These are phyloP conservation scores for Anguilla japonica DNA, from an alignment of 2,113 vertebrate genomes.

Conservation along the genomic window DNA sequence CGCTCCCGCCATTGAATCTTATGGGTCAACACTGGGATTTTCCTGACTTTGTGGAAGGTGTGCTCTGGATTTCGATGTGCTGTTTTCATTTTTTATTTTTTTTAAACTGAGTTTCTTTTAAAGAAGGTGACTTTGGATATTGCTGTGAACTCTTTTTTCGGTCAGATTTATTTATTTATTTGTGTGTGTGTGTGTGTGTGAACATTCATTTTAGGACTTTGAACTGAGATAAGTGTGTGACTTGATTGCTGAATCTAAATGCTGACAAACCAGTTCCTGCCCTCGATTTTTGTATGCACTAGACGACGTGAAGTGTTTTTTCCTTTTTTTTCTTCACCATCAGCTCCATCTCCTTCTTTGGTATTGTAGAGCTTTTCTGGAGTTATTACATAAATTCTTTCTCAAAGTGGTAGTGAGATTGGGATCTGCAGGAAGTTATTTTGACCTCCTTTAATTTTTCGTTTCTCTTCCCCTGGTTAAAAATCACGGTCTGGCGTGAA, in stretches of 20 bases:
- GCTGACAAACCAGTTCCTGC: neutral
- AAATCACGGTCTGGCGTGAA: neutral
- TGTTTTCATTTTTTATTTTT: neutral
- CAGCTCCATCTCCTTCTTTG: neutral
- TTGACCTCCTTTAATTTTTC: constrained; percentile 15
- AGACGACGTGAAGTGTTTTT: neutral
- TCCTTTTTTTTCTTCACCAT: neutral
- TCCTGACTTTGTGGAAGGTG: neutral
- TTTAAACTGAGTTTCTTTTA: neutral
- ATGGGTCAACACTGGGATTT: neutral
- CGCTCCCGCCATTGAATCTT: constrained; percentile 36
- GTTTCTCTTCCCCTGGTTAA: neutral
- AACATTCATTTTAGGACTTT: constrained; percentile 14
- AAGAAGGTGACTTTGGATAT: neutral
- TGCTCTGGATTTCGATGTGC: neutral
- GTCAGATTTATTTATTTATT: neutral
- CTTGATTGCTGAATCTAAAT: neutral
- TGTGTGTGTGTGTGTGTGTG: neutral
- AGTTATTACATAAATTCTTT: neutral
- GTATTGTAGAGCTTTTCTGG: neutral
- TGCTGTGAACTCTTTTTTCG: neutral
- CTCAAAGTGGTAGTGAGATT: neutral
- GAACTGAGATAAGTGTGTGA: constrained; percentile 9
- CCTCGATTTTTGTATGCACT: neutral
- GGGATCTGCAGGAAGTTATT: constrained; percentile 11